Evolutionary conservation across 2,888 invertebrate species (phyloP).

Genomic region (Junonia oenone): DNA sequence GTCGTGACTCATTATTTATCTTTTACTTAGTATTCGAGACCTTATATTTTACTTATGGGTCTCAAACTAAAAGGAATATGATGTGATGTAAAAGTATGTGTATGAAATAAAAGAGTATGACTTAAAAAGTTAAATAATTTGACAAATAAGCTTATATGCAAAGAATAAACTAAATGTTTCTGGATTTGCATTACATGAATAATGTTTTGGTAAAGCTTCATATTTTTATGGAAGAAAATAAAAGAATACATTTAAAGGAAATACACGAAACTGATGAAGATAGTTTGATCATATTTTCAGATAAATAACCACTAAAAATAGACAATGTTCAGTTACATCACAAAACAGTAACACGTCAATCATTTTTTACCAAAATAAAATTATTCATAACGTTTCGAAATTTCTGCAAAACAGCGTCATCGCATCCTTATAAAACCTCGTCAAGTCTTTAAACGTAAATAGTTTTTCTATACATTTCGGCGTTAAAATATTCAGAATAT

Average conservation of each 20-base stretch:
- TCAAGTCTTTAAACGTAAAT: background rate
- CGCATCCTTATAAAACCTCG: background rate
- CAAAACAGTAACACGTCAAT: background rate
- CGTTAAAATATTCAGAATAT: constrained; percentile 16
- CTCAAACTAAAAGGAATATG: background rate
- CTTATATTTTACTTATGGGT: background rate
- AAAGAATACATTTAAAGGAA: too few species aligned
- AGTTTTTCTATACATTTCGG: constrained; percentile 2
- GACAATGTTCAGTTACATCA: background rate
- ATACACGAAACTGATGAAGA: too few species aligned
- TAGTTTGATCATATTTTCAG: too few species aligned
- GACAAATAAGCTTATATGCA: too few species aligned
- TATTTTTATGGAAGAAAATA: too few species aligned
- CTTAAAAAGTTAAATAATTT: too few species aligned
- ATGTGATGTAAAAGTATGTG: background rate
- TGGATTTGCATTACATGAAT: too few species aligned
- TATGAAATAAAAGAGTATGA: background rate
- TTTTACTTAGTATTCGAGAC: constrained; percentile 3
- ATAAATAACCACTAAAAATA: too few species aligned
- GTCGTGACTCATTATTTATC: constrained; percentile 11
- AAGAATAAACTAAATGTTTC: too few species aligned
- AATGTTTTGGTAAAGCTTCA: too few species aligned
- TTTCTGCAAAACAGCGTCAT: background rate
- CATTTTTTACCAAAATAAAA: background rate
- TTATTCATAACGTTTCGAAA: background rate